These are phyloP conservation scores for Bos javanicus DNA, from an alignment of 2,113 vertebrate genomes.

Conservation along the genomic window DNA sequence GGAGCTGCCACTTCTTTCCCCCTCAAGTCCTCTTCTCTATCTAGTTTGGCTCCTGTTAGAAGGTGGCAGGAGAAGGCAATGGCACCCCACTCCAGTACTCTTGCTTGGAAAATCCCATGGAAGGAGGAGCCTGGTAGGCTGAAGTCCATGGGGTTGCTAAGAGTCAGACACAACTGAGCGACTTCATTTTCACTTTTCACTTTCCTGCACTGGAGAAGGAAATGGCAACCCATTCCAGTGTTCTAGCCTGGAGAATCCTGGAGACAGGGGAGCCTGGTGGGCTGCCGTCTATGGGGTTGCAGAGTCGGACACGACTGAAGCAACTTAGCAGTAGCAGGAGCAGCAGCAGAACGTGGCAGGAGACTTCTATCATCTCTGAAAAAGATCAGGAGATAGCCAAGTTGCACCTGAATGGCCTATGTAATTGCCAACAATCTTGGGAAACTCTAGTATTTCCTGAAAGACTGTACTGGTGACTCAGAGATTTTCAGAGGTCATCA, in stretches of 20 bases:
- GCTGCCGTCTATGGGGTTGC: rapidly evolving
- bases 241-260: too few relatives aligned
- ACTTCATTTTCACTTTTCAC: too few relatives aligned
- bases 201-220: too few relatives aligned
- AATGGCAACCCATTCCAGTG: too few relatives aligned
- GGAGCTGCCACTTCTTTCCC: background rate
- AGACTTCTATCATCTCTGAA: background rate
- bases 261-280: too few relatives aligned
- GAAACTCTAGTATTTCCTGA: background rate
- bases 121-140: background rate
- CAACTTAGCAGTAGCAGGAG: too few relatives aligned
- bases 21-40: background rate
- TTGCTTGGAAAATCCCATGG: background rate
- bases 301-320: too few relatives aligned
- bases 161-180: rapidly evolving
- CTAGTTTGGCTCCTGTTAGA: background rate
- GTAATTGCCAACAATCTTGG: background rate
- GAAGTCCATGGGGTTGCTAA: background rate
- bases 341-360: too few relatives aligned
- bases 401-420: background rate
- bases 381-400: background rate
- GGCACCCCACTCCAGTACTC: background rate
- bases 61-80: background rate
- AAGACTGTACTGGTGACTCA: background rate
- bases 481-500: background rate